phyloP scores from a whole-genome alignment of 2,888 invertebrate genomes.

The Euphydryas editha region DNA sequence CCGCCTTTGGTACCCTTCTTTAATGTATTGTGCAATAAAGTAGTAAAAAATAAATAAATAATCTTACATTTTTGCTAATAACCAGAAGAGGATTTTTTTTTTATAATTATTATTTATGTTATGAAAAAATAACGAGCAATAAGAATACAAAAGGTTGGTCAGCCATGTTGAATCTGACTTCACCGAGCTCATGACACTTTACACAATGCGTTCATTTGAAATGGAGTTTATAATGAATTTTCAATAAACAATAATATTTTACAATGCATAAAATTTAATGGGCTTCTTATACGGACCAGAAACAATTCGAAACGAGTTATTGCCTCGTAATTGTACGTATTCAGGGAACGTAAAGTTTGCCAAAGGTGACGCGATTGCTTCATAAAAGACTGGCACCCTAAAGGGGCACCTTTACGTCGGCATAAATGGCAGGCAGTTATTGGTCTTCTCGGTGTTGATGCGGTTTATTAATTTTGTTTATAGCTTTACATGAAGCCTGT shows the following conservation, averaged over 20 bases:
- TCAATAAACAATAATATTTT: slow-evolving; percentile 10
- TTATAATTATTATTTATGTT: too few relatives aligned
- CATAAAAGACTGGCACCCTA: slow-evolving; percentile 59
- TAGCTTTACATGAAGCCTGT: neutral
- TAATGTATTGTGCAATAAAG: too few relatives aligned
- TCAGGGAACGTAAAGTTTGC: slow-evolving; percentile 67
- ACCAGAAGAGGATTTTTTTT: too few relatives aligned
- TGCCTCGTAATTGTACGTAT: slow-evolving; percentile 67
- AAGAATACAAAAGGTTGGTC: neutral
- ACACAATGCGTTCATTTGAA: neutral
- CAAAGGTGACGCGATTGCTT: slow-evolving; percentile 64
- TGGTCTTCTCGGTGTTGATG: slow-evolving; percentile 39
- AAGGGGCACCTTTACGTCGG: slow-evolving; percentile 52
- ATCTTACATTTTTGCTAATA: too few relatives aligned
- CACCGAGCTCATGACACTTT: neutral
- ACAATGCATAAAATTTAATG: slow-evolving; percentile 6
- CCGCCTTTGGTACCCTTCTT: too few relatives aligned
- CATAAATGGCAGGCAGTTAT: slow-evolving; percentile 50
- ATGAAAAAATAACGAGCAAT: too few relatives aligned
- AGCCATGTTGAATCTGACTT: neutral
- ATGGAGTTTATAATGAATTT: slow-evolving; percentile 2
- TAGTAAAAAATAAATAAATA: too few relatives aligned
- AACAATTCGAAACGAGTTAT: slow-evolving; percentile 66
- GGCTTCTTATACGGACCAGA: slow-evolving; percentile 32
- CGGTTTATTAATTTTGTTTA: slow-evolving; percentile 38